Conservation (phyloP, 2,797 vertebrate genomes). For the Diplodus sargus region DNA sequence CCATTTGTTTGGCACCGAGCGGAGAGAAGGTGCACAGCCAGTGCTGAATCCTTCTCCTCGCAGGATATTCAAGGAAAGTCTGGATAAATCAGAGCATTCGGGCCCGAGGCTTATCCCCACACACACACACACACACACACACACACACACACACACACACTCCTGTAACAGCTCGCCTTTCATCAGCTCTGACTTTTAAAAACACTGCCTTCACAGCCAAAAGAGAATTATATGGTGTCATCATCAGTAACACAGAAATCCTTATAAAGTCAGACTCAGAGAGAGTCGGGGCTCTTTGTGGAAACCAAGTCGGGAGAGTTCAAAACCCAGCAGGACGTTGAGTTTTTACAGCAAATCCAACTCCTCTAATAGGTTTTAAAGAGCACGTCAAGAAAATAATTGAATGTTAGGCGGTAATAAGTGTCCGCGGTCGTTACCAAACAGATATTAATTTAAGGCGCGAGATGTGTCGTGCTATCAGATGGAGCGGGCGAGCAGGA, state of each 20-base stretch:
- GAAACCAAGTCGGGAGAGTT: neutral
- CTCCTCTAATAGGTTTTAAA: neutral
- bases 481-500: conserved; percentile 45
- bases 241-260: conserved; percentile 60
- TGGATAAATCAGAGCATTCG: conserved; percentile 61
- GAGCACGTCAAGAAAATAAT: neutral
- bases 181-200: conserved; percentile 65
- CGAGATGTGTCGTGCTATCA: conserved; percentile 41
- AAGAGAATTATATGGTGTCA: conserved; percentile 71
- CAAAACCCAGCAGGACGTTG: conserved; percentile 13
- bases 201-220: conserved; percentile 63
- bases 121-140: neutral
- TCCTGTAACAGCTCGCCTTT: conserved; percentile 59
- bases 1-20: conserved; percentile 82
- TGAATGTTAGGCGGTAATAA: neutral
- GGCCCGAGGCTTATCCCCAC: conserved; percentile 38
- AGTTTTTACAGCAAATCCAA: neutral
- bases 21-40: conserved; percentile 55
- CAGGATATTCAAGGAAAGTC: conserved; percentile 67
- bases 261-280: conserved; percentile 45
- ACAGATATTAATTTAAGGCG: conserved; percentile 18
- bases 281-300: conserved; percentile 5
- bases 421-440: conserved; percentile 19
- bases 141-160: neutral
- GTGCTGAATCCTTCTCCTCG: conserved; percentile 56